These are phyloP conservation scores for Anniella stebbinsi DNA, from an alignment of 2,797 vertebrate species.

Conservation along the genomic window DNA sequence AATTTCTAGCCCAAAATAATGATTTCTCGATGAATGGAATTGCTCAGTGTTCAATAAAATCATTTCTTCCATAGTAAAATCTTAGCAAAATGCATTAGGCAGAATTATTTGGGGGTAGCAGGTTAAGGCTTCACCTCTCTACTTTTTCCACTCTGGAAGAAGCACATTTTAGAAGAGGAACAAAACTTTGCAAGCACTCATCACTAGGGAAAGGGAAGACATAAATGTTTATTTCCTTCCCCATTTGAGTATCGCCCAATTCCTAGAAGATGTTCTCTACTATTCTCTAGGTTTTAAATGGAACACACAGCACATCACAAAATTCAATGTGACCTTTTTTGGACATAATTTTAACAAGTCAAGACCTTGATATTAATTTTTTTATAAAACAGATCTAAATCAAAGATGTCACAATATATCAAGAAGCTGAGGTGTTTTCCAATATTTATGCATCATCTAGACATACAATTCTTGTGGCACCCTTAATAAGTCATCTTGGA, in stretches of 20 bases:
- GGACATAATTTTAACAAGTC: background rate
- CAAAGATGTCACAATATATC: rapidly evolving
- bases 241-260: background rate
- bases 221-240: background rate
- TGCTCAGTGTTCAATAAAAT: background rate
- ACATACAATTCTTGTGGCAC: constrained; percentile 10
- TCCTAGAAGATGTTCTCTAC: background rate
- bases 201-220: background rate
- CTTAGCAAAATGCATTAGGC: background rate
- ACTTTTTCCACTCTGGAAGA: background rate
- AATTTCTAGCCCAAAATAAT: background rate
- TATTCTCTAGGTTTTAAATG: background rate
- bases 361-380: background rate
- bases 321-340: background rate
- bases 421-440: constrained; percentile 7
- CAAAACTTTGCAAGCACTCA: background rate
- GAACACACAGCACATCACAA: background rate
- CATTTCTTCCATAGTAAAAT: background rate
- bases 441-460: background rate
- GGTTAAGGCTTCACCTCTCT: background rate
- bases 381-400: background rate
- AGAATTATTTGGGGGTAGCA: background rate
- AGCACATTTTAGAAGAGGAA: background rate
- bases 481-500: background rate
- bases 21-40: background rate